Conservation (phyloP, 2,888 invertebrate genomes). For the Hirtodrosophila trivittata region DNA sequence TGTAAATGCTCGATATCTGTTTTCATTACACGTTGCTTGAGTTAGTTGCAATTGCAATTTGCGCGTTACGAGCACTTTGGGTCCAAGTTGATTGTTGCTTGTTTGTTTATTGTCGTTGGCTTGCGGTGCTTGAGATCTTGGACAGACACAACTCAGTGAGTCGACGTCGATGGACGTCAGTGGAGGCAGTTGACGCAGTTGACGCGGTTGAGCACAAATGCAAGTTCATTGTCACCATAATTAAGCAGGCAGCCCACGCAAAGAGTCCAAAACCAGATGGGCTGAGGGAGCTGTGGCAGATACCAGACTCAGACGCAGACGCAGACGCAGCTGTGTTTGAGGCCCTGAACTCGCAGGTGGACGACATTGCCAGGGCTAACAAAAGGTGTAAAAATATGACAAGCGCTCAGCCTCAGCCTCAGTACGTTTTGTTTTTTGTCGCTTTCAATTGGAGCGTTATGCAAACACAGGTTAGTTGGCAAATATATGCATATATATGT, state of each 20-base stretch:
- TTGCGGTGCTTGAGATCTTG: conserved; percentile 20
- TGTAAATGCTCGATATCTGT: conserved; percentile 45
- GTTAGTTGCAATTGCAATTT: conserved; percentile 29
- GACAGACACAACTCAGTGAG: conserved; percentile 32
- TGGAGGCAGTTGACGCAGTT: no score
- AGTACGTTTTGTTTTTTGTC: conserved; percentile 8
- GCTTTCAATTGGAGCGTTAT: conserved; percentile 62
- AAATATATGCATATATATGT: conserved; percentile 21
- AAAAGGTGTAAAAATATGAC: conserved; percentile 55
- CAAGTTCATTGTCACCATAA: conserved; percentile 69
- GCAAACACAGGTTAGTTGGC: conserved; percentile 43
- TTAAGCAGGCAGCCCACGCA: conserved; percentile 35
- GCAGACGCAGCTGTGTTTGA: conserved; percentile 22
- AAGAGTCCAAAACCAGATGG: conserved; percentile 5
- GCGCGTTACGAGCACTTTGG: conserved; percentile 30
- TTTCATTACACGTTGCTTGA: conserved; percentile 39
- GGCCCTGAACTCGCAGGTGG: conserved; percentile 60
- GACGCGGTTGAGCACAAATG: no score
- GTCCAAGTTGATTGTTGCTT: conserved; percentile 28
- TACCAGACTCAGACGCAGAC: not conserved
- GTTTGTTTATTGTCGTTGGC: conserved; percentile 17
- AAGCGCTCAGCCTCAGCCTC: conserved; percentile 11
- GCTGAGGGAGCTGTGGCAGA: not conserved
- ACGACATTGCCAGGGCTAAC: conserved; percentile 41
- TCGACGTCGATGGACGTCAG: conserved; percentile 8